Evolutionary conservation across 23 tunicate genomes (phyloP).

Genomic region (Aplidium turbinatum): DNA sequence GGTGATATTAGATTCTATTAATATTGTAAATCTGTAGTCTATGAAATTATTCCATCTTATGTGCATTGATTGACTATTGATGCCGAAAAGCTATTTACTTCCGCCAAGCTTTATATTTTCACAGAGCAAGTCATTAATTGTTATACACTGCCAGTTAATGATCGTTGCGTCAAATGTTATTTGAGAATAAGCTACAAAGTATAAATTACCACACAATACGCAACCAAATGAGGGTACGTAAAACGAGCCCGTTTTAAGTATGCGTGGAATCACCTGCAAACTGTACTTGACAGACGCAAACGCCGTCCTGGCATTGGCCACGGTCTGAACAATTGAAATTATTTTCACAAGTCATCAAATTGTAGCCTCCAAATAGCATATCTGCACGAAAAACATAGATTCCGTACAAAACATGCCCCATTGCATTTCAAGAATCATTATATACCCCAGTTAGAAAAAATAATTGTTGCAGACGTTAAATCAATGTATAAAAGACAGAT

Average conservation of each 20-base stretch:
- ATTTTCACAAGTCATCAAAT: constrained; percentile 64
- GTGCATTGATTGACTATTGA: too few species aligned
- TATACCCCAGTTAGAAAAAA: too few species aligned
- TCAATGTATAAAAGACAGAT: too few species aligned
- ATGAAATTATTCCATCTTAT: background rate
- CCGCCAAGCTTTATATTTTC: too few species aligned
- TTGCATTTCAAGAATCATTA: too few species aligned
- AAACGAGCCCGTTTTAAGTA: background rate
- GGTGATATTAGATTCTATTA: background rate
- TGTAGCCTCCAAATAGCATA: constrained; percentile 25
- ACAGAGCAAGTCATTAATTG: too few species aligned
- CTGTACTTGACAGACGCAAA: constrained; percentile 77
- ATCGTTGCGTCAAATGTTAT: background rate
- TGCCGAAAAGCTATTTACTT: too few species aligned
- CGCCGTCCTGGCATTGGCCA: constrained; percentile 69
- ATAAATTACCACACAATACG: background rate
- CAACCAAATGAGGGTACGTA: background rate
- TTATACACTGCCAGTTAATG: too few species aligned
- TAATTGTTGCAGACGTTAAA: too few species aligned
- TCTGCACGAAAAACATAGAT: too few species aligned
- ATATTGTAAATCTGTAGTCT: background rate
- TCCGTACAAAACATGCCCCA: too few species aligned
- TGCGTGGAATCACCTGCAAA: constrained; percentile 50
- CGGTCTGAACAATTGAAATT: constrained; percentile 59
- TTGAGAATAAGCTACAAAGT: background rate